phyloP scores from a whole-genome alignment of 1,140 invertebrate species.

The Lucilia sericata region DNA sequence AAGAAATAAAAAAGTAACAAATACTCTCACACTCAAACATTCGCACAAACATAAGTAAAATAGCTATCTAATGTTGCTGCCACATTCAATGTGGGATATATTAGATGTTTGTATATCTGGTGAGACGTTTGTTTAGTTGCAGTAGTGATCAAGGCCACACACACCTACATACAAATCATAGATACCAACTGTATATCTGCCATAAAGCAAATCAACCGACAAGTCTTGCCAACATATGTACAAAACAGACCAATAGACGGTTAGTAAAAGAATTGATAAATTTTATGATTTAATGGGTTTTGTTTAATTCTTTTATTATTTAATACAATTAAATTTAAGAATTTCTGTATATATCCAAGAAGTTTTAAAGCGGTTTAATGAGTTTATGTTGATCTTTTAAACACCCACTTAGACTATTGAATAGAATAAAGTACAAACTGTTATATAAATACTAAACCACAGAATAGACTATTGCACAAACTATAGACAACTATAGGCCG shows the following conservation, averaged over 20 bases:
- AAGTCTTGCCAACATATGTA: neutral
- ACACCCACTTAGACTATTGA: too few species aligned
- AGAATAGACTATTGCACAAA: too few species aligned
- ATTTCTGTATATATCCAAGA: too few species aligned
- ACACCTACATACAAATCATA: constrained; percentile 20
- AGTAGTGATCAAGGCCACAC: constrained; percentile 33
- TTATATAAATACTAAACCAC: too few species aligned
- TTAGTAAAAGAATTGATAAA: neutral
- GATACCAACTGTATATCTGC: too few species aligned
- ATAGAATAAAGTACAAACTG: too few species aligned
- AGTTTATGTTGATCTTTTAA: too few species aligned
- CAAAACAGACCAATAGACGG: neutral
- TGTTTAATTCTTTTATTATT: too few species aligned
- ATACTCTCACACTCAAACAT: neutral
- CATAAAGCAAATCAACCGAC: neutral
- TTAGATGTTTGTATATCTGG: neutral
- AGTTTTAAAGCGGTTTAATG: too few species aligned
- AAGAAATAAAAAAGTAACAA: neutral
- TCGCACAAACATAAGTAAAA: neutral
- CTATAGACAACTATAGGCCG: too few species aligned
- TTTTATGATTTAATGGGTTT: neutral
- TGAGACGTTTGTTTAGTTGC: neutral
- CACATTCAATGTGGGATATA: constrained; percentile 1
- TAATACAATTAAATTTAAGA: too few species aligned
- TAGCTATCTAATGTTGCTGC: neutral